These are phyloP conservation scores for Drosophila koepferae DNA, from an alignment of 2,888 invertebrate genomes.

Conservation along the genomic window DNA sequence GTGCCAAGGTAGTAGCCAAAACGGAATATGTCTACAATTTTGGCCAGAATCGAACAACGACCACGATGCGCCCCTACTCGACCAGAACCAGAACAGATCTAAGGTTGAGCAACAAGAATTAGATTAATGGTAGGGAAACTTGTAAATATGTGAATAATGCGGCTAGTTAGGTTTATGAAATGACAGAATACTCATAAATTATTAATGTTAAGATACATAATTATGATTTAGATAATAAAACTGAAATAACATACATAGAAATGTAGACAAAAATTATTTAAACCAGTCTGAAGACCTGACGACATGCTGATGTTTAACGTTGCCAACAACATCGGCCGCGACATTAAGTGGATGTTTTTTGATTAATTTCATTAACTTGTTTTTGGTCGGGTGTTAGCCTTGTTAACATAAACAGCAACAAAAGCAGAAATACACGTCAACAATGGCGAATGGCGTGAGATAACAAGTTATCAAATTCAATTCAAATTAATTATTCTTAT, in stretches of 20 bases:
- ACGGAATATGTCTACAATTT: conserved; percentile 56
- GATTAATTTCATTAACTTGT: conserved; percentile 73
- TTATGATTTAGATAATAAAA: conserved; percentile 69
- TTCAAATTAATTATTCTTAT: conserved; percentile 4
- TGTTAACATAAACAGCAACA: conserved; percentile 57
- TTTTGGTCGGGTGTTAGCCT: conserved; percentile 55
- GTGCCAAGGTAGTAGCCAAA: conserved; percentile 55
- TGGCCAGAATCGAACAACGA: conserved; percentile 45
- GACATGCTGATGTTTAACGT: conserved; percentile 52
- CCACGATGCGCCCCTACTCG: conserved; percentile 31
- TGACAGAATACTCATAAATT: conserved; percentile 66
- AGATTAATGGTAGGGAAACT: conserved; percentile 17
- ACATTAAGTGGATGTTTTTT: conserved; percentile 50
- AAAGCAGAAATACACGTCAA: background rate
- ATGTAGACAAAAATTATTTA: conserved; percentile 59
- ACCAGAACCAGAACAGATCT: conserved; percentile 12
- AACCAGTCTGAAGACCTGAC: conserved; percentile 45
- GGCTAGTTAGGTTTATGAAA: conserved; percentile 52
- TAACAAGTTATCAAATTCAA: conserved; percentile 37
- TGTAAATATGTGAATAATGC: conserved; percentile 55
- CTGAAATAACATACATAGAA: conserved; percentile 40
- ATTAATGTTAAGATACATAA: conserved; percentile 59
- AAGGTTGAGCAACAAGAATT: conserved; percentile 30
- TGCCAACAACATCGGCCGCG: conserved; percentile 42
- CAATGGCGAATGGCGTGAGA: conserved; percentile 18